Percentiles rank a stretch among this genome's conserved stretches.
phyloP scores from a whole-genome alignment of 1,140 invertebrate species.

The Kradibia gibbosae region DNA sequence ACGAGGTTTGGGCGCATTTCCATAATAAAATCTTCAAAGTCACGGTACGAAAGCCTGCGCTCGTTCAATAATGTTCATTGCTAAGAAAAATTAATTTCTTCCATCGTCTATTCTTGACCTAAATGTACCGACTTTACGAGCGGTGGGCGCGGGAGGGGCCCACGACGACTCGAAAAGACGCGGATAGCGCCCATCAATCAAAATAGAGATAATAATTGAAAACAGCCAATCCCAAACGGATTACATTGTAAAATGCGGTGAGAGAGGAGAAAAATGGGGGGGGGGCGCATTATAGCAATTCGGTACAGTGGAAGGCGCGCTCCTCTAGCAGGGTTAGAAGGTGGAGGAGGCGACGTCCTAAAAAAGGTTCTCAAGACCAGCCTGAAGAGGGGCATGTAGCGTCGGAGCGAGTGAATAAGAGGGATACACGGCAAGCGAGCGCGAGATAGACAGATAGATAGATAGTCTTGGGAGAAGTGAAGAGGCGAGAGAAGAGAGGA shows the following conservation, averaged over 20 bases:
- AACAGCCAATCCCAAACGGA: neutral
- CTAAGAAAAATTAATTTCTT: neutral
- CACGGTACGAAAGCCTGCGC: too few relatives aligned
- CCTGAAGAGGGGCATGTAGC: neutral
- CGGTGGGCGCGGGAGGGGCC: neutral
- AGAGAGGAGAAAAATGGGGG: neutral
- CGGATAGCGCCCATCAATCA: neutral
- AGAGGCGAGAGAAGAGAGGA: slow-evolving; percentile 28
- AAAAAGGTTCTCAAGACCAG: slow-evolving; percentile 48
- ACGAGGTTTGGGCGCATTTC: too few relatives aligned
- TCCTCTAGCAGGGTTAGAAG: neutral
- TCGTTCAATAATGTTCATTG: neutral
- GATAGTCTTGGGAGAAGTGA: too few relatives aligned
- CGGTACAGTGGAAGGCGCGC: neutral
- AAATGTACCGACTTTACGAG: neutral
- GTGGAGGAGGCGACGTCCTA: slow-evolving; percentile 31
- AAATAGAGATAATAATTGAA: neutral
- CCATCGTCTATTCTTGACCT: slow-evolving; percentile 14
- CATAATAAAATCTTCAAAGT: too few relatives aligned
- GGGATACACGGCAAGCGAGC: too few relatives aligned
- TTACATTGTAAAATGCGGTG: neutral
- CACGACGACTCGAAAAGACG: neutral
- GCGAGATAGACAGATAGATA: too few relatives aligned
- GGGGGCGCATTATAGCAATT: neutral
- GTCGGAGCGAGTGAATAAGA: neutral